Evolutionary conservation across 2,888 invertebrate genomes (phyloP).

Genomic region (Mimas tiliae): DNA sequence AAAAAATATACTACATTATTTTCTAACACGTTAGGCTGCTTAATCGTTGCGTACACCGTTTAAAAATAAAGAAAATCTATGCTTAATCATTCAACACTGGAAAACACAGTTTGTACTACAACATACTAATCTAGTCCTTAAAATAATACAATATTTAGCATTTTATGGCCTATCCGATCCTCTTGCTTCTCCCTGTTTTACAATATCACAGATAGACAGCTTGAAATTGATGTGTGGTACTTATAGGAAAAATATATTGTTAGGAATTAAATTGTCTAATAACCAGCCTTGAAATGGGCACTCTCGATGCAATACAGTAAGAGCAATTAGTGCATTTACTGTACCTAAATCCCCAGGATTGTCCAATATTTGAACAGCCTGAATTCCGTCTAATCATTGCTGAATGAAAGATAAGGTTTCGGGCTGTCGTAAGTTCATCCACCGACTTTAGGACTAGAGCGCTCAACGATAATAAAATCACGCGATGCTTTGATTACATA

Average conservation of each 20-base stretch:
- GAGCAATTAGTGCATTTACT: background rate
- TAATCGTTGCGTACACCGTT: background rate
- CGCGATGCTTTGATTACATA: too few relatives aligned
- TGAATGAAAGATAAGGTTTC: too few relatives aligned
- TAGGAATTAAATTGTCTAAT: too few relatives aligned
- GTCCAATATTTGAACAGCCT: background rate
- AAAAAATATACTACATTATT: slow-evolving; percentile 1
- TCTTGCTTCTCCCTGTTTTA: slow-evolving; percentile 44
- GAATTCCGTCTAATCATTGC: background rate
- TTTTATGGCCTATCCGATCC: slow-evolving; percentile 44
- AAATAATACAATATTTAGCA: slow-evolving; percentile 30
- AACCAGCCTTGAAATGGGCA: background rate
- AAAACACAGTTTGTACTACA: slow-evolving; percentile 29
- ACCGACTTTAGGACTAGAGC: too few relatives aligned
- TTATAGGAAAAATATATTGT: background rate
- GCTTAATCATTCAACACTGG: slow-evolving; percentile 2
- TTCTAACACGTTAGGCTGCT: background rate
- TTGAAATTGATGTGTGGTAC: slow-evolving; percentile 4
- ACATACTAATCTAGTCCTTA: slow-evolving; percentile 23
- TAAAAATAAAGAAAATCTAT: background rate
- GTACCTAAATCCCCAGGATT: background rate
- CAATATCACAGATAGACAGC: slow-evolving; percentile 54
- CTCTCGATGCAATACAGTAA: background rate
- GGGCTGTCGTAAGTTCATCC: too few relatives aligned
- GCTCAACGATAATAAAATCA: too few relatives aligned